A percentile compares a stretch with the other conserved stretches of the same genome.
Conservation (phyloP, 2,797 vertebrate species). For the Australoheros facetus region DNA sequence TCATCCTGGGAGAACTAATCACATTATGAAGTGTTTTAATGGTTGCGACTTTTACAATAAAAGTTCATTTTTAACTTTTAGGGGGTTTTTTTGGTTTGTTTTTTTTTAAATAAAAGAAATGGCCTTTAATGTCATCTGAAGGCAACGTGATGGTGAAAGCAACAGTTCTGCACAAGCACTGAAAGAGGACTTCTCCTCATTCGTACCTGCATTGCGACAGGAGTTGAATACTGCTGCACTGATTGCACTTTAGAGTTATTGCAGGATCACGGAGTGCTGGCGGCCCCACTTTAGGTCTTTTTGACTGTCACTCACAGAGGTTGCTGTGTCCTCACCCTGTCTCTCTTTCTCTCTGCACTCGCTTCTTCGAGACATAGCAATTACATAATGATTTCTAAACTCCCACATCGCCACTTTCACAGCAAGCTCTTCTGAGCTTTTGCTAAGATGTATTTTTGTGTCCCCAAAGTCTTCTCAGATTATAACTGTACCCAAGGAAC, state of each 20-base stretch:
- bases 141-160: constrained; percentile 23
- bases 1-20: constrained; percentile 51
- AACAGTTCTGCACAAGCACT: constrained; percentile 73
- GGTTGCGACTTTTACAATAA: constrained; percentile 45
- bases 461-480: constrained; percentile 16
- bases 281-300: constrained; percentile 60
- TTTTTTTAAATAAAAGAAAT: not conserved
- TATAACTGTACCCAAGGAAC: not conserved
- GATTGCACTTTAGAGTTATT: constrained; percentile 66
- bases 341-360: constrained; percentile 39
- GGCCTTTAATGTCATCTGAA: constrained; percentile 24
- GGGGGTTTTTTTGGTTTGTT: not conserved
- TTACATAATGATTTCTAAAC: constrained; percentile 66
- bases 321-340: constrained; percentile 57
- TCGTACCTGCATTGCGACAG: constrained; percentile 59
- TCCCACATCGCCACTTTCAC: constrained; percentile 39
- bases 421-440: constrained; percentile 15
- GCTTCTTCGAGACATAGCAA: constrained; percentile 53
- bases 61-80: not conserved
- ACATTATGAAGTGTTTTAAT: constrained; percentile 1
- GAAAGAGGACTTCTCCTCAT: constrained; percentile 17
- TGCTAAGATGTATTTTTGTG: constrained; percentile 24
- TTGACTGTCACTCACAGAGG: constrained; percentile 59
- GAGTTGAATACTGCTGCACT: constrained; percentile 30
- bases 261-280: constrained; percentile 57